phyloP scores from a whole-genome alignment of 2,113 vertebrate genomes.

The Embiotoca jacksoni region DNA sequence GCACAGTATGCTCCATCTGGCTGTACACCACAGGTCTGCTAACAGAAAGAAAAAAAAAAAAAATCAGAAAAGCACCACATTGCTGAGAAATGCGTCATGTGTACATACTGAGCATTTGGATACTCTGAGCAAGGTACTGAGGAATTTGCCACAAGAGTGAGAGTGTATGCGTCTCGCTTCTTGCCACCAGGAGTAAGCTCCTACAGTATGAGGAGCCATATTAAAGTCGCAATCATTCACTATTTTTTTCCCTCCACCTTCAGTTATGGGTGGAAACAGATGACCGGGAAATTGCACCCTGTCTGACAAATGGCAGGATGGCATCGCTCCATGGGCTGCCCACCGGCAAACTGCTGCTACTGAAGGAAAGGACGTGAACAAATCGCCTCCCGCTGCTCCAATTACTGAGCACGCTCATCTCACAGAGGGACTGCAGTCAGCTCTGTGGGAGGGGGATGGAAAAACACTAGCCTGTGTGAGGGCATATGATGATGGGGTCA shows the following conservation, averaged over 20 bases:
- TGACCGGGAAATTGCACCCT: conserved; percentile 74
- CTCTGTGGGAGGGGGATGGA: conserved; percentile 55
- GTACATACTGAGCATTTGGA: conserved; percentile 58
- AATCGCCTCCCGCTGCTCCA: conserved; percentile 74
- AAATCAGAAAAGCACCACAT: conserved; percentile 47
- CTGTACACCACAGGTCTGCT: conserved; percentile 31
- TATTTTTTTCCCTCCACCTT: conserved; percentile 49
- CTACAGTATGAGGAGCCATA: conserved; percentile 40
- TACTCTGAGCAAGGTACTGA: conserved; percentile 37
- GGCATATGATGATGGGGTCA: conserved; percentile 66
- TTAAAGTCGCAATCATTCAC: conserved; percentile 67
- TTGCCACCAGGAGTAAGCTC: conserved; percentile 31
- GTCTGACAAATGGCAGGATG: conserved; percentile 78
- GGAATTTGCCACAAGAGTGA: conserved; percentile 69
- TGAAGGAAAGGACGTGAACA: conserved; percentile 72
- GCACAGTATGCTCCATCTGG: conserved; percentile 35
- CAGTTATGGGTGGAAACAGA: conserved; percentile 76
- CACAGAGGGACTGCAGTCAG: conserved; percentile 66
- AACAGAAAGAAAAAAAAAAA: conserved; percentile 34
- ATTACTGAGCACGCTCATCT: conserved; percentile 73
- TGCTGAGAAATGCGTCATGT: conserved; percentile 72
- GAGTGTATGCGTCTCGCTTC: conserved; percentile 34
- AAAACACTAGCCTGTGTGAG: conserved; percentile 52
- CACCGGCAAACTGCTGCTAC: conserved; percentile 70
- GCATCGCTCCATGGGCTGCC: conserved; percentile 69